Conservation (phyloP, 1,140 invertebrate genomes). For the Lepidostoma basale region DNA sequence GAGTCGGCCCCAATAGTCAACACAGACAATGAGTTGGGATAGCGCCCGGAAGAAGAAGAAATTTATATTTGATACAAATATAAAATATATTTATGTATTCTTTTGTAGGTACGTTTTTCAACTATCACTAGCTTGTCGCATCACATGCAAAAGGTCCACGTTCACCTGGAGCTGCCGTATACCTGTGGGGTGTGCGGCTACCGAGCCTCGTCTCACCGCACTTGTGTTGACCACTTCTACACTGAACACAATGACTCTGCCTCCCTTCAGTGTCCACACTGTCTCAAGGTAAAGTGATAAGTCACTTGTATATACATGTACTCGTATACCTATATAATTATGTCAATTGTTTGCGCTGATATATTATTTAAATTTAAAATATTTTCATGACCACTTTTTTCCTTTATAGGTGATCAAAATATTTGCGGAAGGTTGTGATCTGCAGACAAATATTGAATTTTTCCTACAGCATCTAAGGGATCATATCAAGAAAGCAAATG, state of each 20-base stretch:
- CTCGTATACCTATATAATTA: conserved; percentile 50
- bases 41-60: too few species aligned
- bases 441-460: conserved; percentile 58
- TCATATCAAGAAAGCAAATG: conserved; percentile 64
- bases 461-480: conserved; percentile 61
- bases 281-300: conserved; percentile 63
- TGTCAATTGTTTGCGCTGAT: conserved; percentile 18
- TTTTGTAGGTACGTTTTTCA: conserved; percentile 60
- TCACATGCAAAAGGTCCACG: conserved; percentile 78
- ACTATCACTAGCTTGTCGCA: conserved; percentile 68
- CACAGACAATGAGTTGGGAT: too few species aligned
- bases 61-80: too few species aligned
- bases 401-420: conserved; percentile 55
- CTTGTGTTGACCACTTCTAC: conserved; percentile 76
- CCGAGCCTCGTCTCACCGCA: conserved; percentile 75
- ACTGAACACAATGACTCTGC: conserved; percentile 66
- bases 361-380: neutral
- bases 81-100: neutral
- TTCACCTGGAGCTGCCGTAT: conserved; percentile 80
- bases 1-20: too few species aligned
- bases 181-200: conserved; percentile 75
- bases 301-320: neutral
- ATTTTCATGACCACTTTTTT: neutral
- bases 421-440: conserved; percentile 56
- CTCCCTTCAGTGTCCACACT: conserved; percentile 74